Conservation (phyloP, 1,140 invertebrate genomes). For the Hyposmocoma kahamanoa region DNA sequence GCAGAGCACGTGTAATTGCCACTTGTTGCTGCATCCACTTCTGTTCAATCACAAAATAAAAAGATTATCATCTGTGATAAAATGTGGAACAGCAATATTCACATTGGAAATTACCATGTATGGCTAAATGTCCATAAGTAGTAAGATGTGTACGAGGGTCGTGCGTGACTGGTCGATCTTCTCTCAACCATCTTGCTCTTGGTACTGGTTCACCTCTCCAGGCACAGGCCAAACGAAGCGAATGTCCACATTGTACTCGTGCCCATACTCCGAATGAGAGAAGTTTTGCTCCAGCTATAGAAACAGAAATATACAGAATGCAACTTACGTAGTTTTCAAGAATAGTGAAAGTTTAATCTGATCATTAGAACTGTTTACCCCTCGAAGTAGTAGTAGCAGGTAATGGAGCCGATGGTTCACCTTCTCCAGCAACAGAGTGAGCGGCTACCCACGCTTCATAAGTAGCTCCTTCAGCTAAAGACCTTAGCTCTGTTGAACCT, state of each 20-base stretch:
- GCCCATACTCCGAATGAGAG: slow-evolving; percentile 83
- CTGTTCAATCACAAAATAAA: slow-evolving; percentile 22
- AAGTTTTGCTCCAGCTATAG: slow-evolving; percentile 79
- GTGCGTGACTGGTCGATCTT: slow-evolving; percentile 79
- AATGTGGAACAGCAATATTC: not conserved
- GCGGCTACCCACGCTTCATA: slow-evolving; percentile 93
- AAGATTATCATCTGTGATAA: not conserved
- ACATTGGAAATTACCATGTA: slow-evolving; percentile 73
- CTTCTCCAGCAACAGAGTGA: slow-evolving; percentile 87
- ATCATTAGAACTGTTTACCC: slow-evolving; percentile 24
- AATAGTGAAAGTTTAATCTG: not conserved
- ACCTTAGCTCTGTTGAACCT: slow-evolving; percentile 53
- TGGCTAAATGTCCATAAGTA: slow-evolving; percentile 79
- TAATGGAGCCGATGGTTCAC: slow-evolving; percentile 65
- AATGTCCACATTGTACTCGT: slow-evolving; percentile 77
- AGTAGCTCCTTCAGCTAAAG: slow-evolving; percentile 71
- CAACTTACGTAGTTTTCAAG: not conserved
- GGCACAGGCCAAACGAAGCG: slow-evolving; percentile 78
- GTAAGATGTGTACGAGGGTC: slow-evolving; percentile 80
- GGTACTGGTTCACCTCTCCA: slow-evolving; percentile 82
- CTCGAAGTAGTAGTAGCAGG: slow-evolving; percentile 57
- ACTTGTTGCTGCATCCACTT: slow-evolving; percentile 74
- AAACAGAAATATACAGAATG: slow-evolving; percentile 13
- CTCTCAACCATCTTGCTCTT: slow-evolving; percentile 79
- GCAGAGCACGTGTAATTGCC: slow-evolving; percentile 88